Conservation (phyloP, 2,888 invertebrate genomes). For the Metellina segmentata region DNA sequence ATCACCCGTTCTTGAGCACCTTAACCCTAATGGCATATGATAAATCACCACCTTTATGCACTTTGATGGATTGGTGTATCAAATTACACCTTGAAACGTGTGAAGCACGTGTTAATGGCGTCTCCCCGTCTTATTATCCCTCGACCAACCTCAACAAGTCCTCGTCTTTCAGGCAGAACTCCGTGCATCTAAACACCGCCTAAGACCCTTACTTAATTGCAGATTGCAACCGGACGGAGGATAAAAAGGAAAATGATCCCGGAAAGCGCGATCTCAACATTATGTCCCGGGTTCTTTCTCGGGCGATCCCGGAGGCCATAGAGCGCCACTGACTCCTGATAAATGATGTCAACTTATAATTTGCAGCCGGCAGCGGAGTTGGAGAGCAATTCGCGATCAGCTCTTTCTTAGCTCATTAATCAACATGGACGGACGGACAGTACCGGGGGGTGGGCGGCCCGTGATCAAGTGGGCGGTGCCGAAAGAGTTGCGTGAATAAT, state of each 20-base stretch:
- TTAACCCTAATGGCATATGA: not conserved
- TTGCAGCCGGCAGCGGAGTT: slow-evolving; percentile 52
- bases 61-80: not conserved
- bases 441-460: slow-evolving; percentile 7
- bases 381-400: slow-evolving; percentile 52
- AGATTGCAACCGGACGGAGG: not conserved
- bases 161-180: not conserved
- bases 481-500: slow-evolving; percentile 67
- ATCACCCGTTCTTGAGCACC: not conserved
- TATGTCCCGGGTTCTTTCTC: slow-evolving; percentile 49
- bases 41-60: not conserved
- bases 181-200: slow-evolving; percentile 17
- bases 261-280: slow-evolving; percentile 14
- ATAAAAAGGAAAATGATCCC: not conserved
- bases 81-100: not conserved
- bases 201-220: slow-evolving; percentile 17
- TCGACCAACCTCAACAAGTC: slow-evolving; percentile 25
- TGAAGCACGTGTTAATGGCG: not conserved
- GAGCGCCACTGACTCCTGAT: slow-evolving; percentile 27
- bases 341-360: slow-evolving; percentile 70
- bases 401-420: slow-evolving; percentile 68
- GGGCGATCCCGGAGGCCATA: not conserved
- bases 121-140: not conserved
- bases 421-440: slow-evolving; percentile 38
- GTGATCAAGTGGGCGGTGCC: slow-evolving; percentile 40